Conservation (phyloP, 2,888 invertebrate species). For the Branchipolynoe longqiensis region DNA sequence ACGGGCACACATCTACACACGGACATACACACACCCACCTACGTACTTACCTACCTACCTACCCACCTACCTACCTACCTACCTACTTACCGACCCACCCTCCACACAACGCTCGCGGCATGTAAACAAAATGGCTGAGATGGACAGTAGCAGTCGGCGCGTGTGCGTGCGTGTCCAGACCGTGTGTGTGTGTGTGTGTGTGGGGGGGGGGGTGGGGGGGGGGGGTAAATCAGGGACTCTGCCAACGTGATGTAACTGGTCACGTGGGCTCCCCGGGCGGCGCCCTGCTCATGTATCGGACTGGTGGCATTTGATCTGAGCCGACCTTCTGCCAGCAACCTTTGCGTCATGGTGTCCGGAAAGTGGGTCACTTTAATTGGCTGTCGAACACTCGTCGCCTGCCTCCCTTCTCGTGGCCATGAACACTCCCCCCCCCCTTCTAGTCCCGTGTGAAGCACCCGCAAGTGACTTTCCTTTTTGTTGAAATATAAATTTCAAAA, state of each 20-base stretch:
- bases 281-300: too few relatives aligned
- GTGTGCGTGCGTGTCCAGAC: background rate
- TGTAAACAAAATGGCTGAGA: conserved; percentile 23
- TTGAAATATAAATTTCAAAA: too few relatives aligned
- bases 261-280: background rate
- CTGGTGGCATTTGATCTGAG: too few relatives aligned
- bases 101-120: background rate
- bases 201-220: background rate
- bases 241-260: conserved; percentile 17
- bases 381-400: too few relatives aligned
- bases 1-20: background rate
- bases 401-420: too few relatives aligned
- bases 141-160: conserved; percentile 39
- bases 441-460: too few relatives aligned
- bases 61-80: background rate
- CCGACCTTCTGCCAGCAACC: too few relatives aligned
- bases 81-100: background rate
- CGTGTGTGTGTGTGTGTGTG: too few relatives aligned
- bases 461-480: too few relatives aligned
- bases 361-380: too few relatives aligned
- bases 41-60: background rate
- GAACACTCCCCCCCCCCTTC: too few relatives aligned
- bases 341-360: too few relatives aligned
- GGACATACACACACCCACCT: background rate
- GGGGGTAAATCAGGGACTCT: background rate